Evolutionary conservation across 2,888 invertebrate species (phyloP).

Genomic region (Ptilodon capucinus): DNA sequence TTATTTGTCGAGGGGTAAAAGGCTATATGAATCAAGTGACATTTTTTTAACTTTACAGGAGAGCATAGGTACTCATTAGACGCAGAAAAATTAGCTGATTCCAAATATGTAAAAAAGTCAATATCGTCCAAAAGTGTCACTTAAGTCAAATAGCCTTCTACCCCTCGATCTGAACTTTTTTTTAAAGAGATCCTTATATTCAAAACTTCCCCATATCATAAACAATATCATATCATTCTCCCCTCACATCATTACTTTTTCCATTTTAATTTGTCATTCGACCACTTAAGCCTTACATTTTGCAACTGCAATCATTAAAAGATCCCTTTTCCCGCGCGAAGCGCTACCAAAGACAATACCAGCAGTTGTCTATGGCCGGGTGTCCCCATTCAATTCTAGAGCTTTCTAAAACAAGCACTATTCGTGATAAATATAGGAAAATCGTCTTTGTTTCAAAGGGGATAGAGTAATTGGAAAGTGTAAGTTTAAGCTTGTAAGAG

Average conservation of each 20-base stretch:
- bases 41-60: no score
- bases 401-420: slow-evolving; percentile 27
- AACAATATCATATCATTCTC: not conserved
- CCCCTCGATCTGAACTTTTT: no score
- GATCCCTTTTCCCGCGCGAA: slow-evolving; percentile 35
- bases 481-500: slow-evolving; percentile 11
- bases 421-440: slow-evolving; percentile 1
- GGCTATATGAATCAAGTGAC: no score
- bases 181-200: no score
- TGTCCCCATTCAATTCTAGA: slow-evolving; percentile 42
- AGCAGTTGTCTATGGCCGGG: slow-evolving; percentile 39
- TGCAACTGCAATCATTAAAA: slow-evolving; percentile 52
- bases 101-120: no score
- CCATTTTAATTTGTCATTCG: slow-evolving; percentile 61
- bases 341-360: slow-evolving; percentile 41
- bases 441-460: not conserved
- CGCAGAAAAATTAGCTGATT: no score
- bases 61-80: no score
- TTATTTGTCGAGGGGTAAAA: no score
- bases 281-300: slow-evolving; percentile 52
- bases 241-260: slow-evolving; percentile 16
- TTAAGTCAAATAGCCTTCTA: no score
- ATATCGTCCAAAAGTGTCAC: no score
- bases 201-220: no score
- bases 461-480: slow-evolving; percentile 1